A percentile compares a stretch with the other conserved stretches of the same genome.
These are phyloP conservation scores for Ennomos erosarius DNA, from an alignment of 2,888 invertebrate species.

Conservation along the genomic window DNA sequence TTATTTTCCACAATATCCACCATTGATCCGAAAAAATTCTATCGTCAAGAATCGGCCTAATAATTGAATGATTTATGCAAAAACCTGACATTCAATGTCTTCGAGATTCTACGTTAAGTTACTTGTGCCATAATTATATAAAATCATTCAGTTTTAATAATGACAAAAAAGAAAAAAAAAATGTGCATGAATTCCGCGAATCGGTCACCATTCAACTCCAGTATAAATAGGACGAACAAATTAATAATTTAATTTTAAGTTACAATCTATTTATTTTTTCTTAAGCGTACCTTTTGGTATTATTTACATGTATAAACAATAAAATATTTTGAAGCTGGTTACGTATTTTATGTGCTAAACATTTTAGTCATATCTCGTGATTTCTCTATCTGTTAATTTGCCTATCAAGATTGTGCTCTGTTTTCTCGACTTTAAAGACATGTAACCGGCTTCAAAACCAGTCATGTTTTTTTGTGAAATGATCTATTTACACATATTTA, in stretches of 20 bases:
- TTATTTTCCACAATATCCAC: constrained; percentile 39
- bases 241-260: constrained; percentile 41
- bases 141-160: constrained; percentile 23
- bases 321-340: constrained; percentile 43
- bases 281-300: constrained; percentile 43
- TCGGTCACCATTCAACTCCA: constrained; percentile 28
- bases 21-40: constrained; percentile 39
- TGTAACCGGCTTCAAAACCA: constrained; percentile 52
- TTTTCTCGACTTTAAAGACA: constrained; percentile 30
- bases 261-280: constrained; percentile 43
- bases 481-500: constrained; percentile 21
- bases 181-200: constrained; percentile 21
- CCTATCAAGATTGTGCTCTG: constrained; percentile 30
- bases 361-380: constrained; percentile 22
- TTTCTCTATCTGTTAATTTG: constrained; percentile 27
- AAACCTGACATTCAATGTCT: constrained; percentile 49
- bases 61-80: constrained; percentile 43
- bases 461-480: constrained; percentile 37
- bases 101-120: constrained; percentile 55
- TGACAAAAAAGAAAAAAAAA: constrained; percentile 27
- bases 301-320: constrained; percentile 34
- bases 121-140: constrained; percentile 65
- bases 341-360: constrained; percentile 46
- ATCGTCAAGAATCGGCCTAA: constrained; percentile 33
- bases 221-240: constrained; percentile 36